Evolutionary conservation across 1,140 invertebrate species (phyloP).

Genomic region (Ephestia elutella): DNA sequence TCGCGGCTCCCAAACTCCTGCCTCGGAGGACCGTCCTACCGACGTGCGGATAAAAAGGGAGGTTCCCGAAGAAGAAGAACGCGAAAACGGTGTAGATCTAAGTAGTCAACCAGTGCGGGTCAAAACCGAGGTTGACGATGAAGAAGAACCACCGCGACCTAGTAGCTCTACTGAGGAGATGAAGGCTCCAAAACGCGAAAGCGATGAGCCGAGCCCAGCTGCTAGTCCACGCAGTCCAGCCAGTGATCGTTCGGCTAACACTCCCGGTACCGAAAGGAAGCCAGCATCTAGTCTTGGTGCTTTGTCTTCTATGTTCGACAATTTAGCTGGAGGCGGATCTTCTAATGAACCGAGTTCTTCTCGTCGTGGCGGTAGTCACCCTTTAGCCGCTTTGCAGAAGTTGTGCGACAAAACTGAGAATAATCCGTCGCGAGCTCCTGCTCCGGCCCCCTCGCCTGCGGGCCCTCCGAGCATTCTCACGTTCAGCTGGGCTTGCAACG

Average conservation of each 20-base stretch:
- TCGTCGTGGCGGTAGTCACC: conserved; percentile 85
- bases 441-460: conserved; percentile 70
- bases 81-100: conserved; percentile 69
- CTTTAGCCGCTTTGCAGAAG: conserved; percentile 93
- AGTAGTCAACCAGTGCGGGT: conserved; percentile 68
- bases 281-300: conserved; percentile 85
- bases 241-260: conserved; percentile 83
- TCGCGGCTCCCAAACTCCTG: conserved; percentile 70
- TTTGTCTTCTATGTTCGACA: conserved; percentile 93
- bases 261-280: conserved; percentile 80
- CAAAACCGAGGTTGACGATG: conserved; percentile 75
- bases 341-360: conserved; percentile 67
- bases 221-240: conserved; percentile 81
- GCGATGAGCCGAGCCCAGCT: conserved; percentile 68
- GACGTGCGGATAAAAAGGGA: conserved; percentile 73
- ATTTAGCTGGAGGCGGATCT: conserved; percentile 77
- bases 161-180: conserved; percentile 69
- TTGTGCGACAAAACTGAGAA: conserved; percentile 95
- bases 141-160: conserved; percentile 74
- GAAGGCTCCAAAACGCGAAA: conserved; percentile 59
- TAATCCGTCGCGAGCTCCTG: conserved; percentile 66
- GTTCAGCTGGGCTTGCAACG: conserved; percentile 95
- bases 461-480: conserved; percentile 88
- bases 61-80: conserved; percentile 67
- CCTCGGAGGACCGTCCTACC: conserved; percentile 56